phyloP scores from a whole-genome alignment of 2,797 vertebrate species.

The Octomys mimax region DNA sequence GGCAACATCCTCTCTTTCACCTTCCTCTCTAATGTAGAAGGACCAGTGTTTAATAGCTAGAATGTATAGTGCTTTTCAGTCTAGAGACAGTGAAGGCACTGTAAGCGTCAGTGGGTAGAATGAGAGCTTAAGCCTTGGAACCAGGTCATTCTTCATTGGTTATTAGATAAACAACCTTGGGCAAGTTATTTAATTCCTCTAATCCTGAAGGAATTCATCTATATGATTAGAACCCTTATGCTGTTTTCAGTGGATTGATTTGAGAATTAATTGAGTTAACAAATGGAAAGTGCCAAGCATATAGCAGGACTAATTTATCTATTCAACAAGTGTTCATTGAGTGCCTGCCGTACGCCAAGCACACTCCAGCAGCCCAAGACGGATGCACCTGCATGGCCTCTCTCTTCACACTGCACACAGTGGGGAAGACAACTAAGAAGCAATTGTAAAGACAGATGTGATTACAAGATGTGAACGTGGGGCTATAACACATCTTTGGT shows the following conservation, averaged over 20 bases:
- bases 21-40: neutral
- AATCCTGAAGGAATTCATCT: constrained; percentile 36
- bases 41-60: constrained; percentile 16
- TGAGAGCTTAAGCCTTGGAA: neutral
- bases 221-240: constrained; percentile 51
- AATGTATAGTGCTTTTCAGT: constrained; percentile 18
- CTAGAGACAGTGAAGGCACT: neutral
- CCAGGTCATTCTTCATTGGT: constrained; percentile 43
- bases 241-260: constrained; percentile 44
- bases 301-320: constrained; percentile 35
- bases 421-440: neutral
- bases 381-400: neutral
- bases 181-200: constrained; percentile 50
- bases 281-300: constrained; percentile 46
- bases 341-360: neutral
- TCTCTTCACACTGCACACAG: neutral
- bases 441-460: neutral
- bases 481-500: neutral
- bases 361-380: neutral
- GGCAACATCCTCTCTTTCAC: neutral
- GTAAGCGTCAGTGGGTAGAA: neutral
- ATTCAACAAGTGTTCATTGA: constrained; percentile 56
- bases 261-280: constrained; percentile 67
- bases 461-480: neutral
- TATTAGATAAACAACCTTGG: constrained; percentile 54